Base-by-base conservation (phyloP, 2,888 invertebrate species). In the Acronicta leporina region DNA sequence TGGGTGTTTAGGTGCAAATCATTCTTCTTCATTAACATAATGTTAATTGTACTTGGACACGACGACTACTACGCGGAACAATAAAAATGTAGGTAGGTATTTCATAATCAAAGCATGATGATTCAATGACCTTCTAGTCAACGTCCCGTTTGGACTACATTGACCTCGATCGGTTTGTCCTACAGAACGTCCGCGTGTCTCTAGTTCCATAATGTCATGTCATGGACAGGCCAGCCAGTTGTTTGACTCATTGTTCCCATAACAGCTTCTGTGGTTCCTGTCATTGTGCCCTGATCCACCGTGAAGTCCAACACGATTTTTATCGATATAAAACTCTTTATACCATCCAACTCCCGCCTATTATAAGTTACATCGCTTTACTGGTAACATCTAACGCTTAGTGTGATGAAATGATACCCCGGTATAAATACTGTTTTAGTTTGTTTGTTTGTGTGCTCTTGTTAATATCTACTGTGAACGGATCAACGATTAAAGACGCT, bases 221-320 rank as follows among this genome's bases (percentile, higher is more conserved):
- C 94, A 94, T 83, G 93, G 93, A 88, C 92, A 80, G 73, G 58
- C 76, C 81, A 76, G 72, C 78, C 74, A 82, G 80, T 84, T 75
- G 79, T 78, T 77, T 72, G 68, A 74, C 65, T 83, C 85, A 92
- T 92, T 94, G 93, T 94, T 85, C 84, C 83, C 81, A 70, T 73
- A 74, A 79, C 81, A 62, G 64, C 64, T 67, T 85, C 90, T 89
- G 89, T 86, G 88, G 87, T 94, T 95, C 95, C 95, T 92, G 91
- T 87, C 89, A 94, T 95, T 95, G 94, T 95, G 79, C 81, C 83
- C 77, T 89, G 88, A 94, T 85, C 68, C 65, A 74, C 90, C 94
- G 88, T 91, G 94, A 95, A 94, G 88, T 87, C 83, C 87, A 87
- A 87, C 87, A 85, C 87, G 85, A 86, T 87, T 87, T 81, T 81